Evolutionary conservation across 1,140 invertebrate genomes (phyloP).

Genomic region (Drosophila littoralis): DNA sequence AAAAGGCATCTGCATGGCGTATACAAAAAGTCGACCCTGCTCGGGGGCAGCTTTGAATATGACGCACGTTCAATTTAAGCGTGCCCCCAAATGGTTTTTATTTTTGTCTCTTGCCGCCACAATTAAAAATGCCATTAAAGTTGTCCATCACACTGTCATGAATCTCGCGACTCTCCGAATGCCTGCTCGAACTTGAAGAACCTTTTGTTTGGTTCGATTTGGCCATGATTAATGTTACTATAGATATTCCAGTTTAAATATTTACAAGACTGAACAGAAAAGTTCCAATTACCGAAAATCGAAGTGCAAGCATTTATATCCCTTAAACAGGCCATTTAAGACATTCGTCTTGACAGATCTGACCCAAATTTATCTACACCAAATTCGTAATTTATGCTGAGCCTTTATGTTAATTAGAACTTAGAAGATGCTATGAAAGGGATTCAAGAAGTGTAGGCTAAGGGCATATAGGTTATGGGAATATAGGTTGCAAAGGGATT

Average conservation of each 20-base stretch:
- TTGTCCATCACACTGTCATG: conserved; percentile 8
- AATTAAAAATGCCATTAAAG: conserved; percentile 68
- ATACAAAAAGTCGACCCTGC: conserved; percentile 21
- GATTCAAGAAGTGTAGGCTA: no score
- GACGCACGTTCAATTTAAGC: conserved; percentile 42
- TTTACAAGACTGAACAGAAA: neutral
- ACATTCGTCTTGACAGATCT: no score
- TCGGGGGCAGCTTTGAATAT: conserved; percentile 19
- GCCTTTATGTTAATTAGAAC: no score
- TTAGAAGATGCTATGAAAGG: no score
- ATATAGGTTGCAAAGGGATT: no score
- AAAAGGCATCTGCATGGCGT: conserved; percentile 47
- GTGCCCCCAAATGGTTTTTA: conserved; percentile 32
- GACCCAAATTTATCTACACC: no score
- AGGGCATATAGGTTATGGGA: no score
- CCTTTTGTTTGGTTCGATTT: neutral
- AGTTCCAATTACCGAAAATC: neutral
- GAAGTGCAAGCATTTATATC: neutral
- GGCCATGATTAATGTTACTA: neutral
- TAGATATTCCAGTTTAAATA: neutral
- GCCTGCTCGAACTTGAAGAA: neutral
- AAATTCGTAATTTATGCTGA: no score
- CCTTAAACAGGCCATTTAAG: neutral
- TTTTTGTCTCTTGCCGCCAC: conserved; percentile 39
- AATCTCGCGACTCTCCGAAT: conserved; percentile 6